Base-by-base conservation (phyloP, 2,888 invertebrate genomes). In the Germaria angustata region DNA sequence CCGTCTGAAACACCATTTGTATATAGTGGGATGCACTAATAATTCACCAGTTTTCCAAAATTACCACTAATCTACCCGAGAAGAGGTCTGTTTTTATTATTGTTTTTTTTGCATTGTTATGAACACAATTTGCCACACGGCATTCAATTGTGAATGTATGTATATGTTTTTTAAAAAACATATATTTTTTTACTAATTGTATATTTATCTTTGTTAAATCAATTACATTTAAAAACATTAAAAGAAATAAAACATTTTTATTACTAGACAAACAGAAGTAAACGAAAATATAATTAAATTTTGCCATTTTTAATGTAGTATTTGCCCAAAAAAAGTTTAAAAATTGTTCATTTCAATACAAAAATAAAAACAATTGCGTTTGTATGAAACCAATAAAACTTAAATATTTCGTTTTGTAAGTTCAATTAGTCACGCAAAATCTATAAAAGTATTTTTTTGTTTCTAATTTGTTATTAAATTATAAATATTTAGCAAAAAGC, bases 401-500 rank as follows among this genome's bases (percentile, higher is more conserved):
- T 22, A 51, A 69, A 61, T 61, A 44, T 51, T 66, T 72, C 17
- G 24, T 66, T 61, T 66, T 59, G 51, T 78, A 80, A 76, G 44
- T 83, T 79, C 75, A 79, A 71, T 75, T 80, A 79, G 79, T 73
- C 79, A 79, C 79, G 82, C 73, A 65, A 75, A 79, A 71, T 65
- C 15, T 11, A 78, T 57, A 49, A 49, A 68, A 68, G 68, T 8
- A 2, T 51, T 24, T 68, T 28, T 41, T 63, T 73, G 3, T 51
- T 51, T 17, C 4, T 66, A 24, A 46, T 55, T 55, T 69, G 34
- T 53, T 61, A 24, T 63, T 46, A 15, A 68, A 69, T 63, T 78
- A 36, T 53, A 55, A 65, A 65, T 36, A 71, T 51, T 71, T 15
- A 39, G 46, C 7, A 39, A 68, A 68, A 51, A 41, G 28, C 1